Evolutionary conservation across 2,113 vertebrate species (phyloP).

Genomic region (Centropristis striata): DNA sequence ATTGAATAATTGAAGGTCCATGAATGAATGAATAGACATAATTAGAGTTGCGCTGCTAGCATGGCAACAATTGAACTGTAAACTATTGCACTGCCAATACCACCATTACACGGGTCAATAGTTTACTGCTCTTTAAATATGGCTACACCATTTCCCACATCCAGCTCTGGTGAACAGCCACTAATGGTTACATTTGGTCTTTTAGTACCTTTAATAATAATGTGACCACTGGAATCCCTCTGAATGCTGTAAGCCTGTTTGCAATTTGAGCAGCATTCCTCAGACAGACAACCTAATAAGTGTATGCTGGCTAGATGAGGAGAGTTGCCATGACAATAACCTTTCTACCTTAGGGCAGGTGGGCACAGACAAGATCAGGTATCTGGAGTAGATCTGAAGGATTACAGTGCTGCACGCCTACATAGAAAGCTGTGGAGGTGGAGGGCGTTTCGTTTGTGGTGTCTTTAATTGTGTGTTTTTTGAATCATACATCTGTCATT

Average conservation of each 20-base stretch:
- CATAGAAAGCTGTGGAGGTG: neutral
- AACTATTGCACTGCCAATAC: neutral
- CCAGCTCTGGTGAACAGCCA: neutral
- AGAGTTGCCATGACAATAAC: slow-evolving; percentile 47
- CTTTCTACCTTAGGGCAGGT: slow-evolving; percentile 40
- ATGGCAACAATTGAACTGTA: too few species aligned
- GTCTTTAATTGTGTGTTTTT: neutral
- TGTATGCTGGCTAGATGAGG: slow-evolving; percentile 8
- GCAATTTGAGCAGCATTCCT: neutral
- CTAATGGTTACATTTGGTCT: neutral
- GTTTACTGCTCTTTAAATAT: neutral
- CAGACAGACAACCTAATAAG: slow-evolving; percentile 37
- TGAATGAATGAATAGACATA: too few species aligned
- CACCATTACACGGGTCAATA: neutral
- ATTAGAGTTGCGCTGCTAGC: too few species aligned
- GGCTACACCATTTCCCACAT: neutral
- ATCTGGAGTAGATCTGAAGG: slow-evolving; percentile 33
- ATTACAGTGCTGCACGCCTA: slow-evolving; percentile 1
- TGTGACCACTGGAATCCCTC: slow-evolving; percentile 5
- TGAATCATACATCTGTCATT: neutral
- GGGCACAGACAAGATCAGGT: slow-evolving; percentile 48
- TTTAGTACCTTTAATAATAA: neutral
- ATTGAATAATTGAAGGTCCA: too few species aligned
- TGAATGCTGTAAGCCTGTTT: neutral
- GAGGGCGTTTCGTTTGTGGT: neutral